phyloP scores from a whole-genome alignment of 35 echinoderm and acorn worm genomes.

The Diadema setosum region DNA sequence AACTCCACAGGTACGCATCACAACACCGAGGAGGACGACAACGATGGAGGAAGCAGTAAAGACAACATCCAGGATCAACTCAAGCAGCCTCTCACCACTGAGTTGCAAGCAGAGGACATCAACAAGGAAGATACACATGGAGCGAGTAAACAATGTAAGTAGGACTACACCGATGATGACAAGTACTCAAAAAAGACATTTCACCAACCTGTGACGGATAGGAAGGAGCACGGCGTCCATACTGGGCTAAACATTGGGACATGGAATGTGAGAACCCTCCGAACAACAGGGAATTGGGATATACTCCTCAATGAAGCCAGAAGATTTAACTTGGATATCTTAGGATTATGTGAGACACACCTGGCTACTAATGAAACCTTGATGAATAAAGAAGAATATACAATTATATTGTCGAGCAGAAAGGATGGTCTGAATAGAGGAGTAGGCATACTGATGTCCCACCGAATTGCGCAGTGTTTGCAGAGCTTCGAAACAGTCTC shows the following conservation, averaged over 20 bases:
- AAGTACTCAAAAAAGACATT: neutral
- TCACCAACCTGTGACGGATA: neutral
- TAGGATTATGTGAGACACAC: neutral
- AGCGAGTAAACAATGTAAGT: neutral
- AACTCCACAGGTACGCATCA: neutral
- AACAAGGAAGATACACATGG: neutral
- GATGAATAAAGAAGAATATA: neutral
- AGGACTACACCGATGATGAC: neutral
- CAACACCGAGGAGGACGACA: neutral
- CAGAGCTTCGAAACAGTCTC: too few species aligned
- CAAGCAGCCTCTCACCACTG: neutral
- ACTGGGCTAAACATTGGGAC: slow-evolving; percentile 7
- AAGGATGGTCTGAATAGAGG: slow-evolving; percentile 4
- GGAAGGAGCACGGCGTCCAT: neutral
- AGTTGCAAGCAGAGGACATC: neutral
- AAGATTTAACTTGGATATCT: neutral
- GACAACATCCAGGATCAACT: neutral
- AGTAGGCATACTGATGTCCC: slow-evolving; percentile 7
- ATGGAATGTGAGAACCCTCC: slow-evolving; percentile 23
- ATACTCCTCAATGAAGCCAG: slow-evolving; percentile 8
- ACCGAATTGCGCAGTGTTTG: neutral
- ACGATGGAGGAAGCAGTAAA: neutral
- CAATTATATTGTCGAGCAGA: slow-evolving; percentile 4
- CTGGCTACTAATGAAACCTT: neutral
- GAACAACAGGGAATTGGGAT: neutral